Conservation (phyloP, 2,888 invertebrate genomes). For the Fragum fragum region DNA sequence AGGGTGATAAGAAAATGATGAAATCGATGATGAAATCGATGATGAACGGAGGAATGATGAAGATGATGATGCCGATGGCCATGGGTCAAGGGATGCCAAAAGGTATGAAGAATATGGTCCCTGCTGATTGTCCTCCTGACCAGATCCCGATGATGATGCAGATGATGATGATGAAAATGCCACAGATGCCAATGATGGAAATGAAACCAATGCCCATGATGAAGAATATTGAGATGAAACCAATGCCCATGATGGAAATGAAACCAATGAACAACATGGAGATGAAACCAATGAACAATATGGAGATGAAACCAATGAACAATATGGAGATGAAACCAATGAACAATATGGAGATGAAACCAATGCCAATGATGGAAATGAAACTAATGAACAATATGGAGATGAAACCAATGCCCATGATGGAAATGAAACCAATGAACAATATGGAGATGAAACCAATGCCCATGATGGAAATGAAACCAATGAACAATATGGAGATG, state of each 20-base stretch:
- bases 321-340: constrained; percentile 8
- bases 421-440: constrained; percentile 14
- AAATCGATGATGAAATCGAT: neutral
- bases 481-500: constrained; percentile 1
- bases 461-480: constrained; percentile 15
- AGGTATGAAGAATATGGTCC: neutral
- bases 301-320: constrained; percentile 23
- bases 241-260: constrained; percentile 24
- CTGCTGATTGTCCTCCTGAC: neutral
- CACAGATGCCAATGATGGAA: constrained; percentile 24
- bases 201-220: constrained; percentile 25
- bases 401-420: constrained; percentile 27
- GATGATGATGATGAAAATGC: constrained; percentile 8
- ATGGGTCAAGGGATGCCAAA: neutral
- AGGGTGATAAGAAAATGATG: neutral
- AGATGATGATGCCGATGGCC: constrained; percentile 4
- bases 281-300: constrained; percentile 13
- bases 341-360: constrained; percentile 21
- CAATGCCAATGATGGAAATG: constrained; percentile 26
- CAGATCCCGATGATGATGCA: constrained; percentile 15
- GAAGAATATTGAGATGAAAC: constrained; percentile 10
- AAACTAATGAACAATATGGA: constrained; percentile 16
- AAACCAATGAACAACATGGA: constrained; percentile 8
- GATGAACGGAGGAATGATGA: constrained; percentile 11
- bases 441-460: constrained; percentile 15